phyloP scores from a whole-genome alignment of 2,113 vertebrate genomes.

The Oryzias melastigma region DNA sequence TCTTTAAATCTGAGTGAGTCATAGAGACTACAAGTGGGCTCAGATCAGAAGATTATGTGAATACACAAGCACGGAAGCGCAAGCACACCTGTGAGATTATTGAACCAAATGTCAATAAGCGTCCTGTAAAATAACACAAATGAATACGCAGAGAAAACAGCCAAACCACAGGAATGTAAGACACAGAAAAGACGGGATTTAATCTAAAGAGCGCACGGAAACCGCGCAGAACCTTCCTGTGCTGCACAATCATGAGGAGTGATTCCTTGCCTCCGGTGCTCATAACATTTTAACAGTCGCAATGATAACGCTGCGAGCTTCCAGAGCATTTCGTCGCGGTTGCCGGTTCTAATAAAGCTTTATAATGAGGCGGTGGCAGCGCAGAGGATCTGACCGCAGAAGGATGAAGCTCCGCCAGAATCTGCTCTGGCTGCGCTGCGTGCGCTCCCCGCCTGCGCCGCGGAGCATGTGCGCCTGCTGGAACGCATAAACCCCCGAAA shows the following conservation, averaged over 20 bases:
- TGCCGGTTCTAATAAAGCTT: constrained; percentile 40
- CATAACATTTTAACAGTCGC: background rate
- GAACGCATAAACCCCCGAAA: constrained; percentile 22
- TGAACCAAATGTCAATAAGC: too few relatives aligned
- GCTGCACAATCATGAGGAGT: background rate
- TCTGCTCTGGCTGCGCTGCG: background rate
- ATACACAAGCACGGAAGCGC: too few relatives aligned
- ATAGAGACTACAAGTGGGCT: constrained; percentile 20
- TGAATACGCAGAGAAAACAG: too few relatives aligned
- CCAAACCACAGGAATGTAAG: too few relatives aligned
- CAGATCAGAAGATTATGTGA: constrained; percentile 10
- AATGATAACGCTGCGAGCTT: constrained; percentile 15
- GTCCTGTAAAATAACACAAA: too few relatives aligned
- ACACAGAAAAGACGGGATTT: too few relatives aligned
- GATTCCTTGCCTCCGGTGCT: background rate
- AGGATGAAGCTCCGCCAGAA: constrained; percentile 26
- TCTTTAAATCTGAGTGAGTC: constrained; percentile 47
- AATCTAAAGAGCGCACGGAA: too few relatives aligned
- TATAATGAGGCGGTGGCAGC: constrained; percentile 23
- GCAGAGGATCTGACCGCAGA: constrained; percentile 33
- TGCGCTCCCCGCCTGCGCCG: constrained; percentile 21
- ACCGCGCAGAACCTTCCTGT: too few relatives aligned
- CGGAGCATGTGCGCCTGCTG: constrained; percentile 2
- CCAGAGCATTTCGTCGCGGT: constrained; percentile 9
- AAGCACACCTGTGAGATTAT: too few relatives aligned